A percentile compares a stretch with the other conserved stretches of the same genome.
Evolutionary conservation across 1,140 invertebrate species (phyloP).

Genomic region (Lordiphosa collinella): DNA sequence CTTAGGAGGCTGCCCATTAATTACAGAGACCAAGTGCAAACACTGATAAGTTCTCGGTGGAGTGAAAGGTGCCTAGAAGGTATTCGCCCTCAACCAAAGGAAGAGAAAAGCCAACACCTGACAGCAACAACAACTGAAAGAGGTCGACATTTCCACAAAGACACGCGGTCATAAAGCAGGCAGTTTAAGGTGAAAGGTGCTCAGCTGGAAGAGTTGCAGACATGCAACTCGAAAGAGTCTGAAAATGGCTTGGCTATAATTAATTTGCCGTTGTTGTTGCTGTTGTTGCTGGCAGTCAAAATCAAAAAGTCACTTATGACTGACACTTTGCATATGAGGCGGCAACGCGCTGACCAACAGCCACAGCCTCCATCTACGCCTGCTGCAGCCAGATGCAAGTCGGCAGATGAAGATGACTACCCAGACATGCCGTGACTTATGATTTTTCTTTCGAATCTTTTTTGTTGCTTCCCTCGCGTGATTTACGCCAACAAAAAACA

Average conservation of each 20-base stretch:
- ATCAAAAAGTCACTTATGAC: slow-evolving; percentile 77
- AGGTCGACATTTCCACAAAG: slow-evolving; percentile 54
- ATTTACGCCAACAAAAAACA: slow-evolving; percentile 25
- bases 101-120: slow-evolving; percentile 34
- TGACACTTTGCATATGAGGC: slow-evolving; percentile 73
- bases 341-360: slow-evolving; percentile 23
- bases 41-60: too few relatives aligned
- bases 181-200: slow-evolving; percentile 76
- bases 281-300: slow-evolving; percentile 61
- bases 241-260: slow-evolving; percentile 68
- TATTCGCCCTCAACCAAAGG: slow-evolving; percentile 10
- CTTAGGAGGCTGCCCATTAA: slow-evolving; percentile 51
- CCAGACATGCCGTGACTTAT: slow-evolving; percentile 75
- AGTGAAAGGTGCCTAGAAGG: slow-evolving; percentile 43
- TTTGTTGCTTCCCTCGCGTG: neutral
- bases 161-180: slow-evolving; percentile 67
- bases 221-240: slow-evolving; percentile 45
- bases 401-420: slow-evolving; percentile 61
- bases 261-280: slow-evolving; percentile 60
- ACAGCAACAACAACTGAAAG: slow-evolving; percentile 53
- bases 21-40: slow-evolving; percentile 35
- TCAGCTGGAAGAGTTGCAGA: slow-evolving; percentile 46
- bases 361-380: neutral
- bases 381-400: neutral
- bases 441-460: slow-evolving; percentile 58